phyloP scores from a whole-genome alignment of 2,797 vertebrate species.

The Phoebastria nigripes region DNA sequence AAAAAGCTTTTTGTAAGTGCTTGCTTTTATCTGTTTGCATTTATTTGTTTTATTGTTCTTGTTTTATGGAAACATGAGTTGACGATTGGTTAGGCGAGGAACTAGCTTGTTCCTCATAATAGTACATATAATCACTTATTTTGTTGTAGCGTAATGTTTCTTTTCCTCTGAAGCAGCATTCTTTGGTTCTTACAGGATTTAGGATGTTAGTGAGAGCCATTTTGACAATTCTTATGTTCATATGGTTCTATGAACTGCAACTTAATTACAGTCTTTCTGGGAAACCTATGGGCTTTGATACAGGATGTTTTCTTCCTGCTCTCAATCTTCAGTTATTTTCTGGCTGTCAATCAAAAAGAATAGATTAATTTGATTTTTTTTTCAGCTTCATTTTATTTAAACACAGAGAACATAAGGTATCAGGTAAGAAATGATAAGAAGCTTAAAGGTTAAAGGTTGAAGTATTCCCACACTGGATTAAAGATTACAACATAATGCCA shows the following conservation, averaged over 20 bases:
- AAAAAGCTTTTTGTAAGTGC: background rate
- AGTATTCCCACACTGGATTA: background rate
- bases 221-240: background rate
- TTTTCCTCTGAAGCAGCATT: background rate
- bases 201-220: background rate
- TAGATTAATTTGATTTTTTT: background rate
- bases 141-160: background rate
- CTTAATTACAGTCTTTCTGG: background rate
- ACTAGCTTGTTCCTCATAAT: fast-evolving
- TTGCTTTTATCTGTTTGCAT: background rate
- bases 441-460: background rate
- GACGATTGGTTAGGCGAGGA: background rate
- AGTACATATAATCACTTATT: background rate
- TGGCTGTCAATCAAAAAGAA: background rate
- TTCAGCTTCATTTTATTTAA: background rate
- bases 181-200: background rate
- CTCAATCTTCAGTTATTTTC: background rate
- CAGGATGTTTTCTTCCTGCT: background rate
- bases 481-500: slow-evolving; percentile 5
- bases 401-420: background rate
- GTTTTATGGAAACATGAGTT: background rate
- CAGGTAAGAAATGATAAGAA: background rate
- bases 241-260: background rate
- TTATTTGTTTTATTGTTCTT: background rate
- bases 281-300: background rate